Percentiles rank a stretch among this genome's conserved stretches.
Conservation (phyloP, 2,113 vertebrate genomes). For the Neolamprologus modestus region DNA sequence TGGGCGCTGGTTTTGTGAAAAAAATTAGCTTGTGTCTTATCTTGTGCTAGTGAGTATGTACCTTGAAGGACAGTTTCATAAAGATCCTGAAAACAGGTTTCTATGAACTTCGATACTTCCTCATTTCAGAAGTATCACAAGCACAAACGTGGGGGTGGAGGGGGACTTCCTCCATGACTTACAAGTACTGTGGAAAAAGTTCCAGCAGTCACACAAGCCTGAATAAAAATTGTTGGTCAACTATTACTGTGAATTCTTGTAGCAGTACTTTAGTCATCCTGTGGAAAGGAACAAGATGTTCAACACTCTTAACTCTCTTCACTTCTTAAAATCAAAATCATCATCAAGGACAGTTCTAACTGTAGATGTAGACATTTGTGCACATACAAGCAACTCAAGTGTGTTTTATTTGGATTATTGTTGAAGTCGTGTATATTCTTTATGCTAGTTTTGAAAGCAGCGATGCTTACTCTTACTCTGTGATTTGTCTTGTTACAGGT, state of each 20-base stretch:
- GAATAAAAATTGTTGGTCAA: neutral
- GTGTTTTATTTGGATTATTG: neutral
- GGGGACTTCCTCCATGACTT: neutral
- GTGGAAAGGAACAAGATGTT: neutral
- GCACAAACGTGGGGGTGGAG: neutral
- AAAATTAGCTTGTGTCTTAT: neutral
- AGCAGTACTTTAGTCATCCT: neutral
- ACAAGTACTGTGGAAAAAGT: neutral
- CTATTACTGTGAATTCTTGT: neutral
- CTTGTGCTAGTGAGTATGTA: neutral
- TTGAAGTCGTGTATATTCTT: neutral
- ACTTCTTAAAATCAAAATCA: neutral
- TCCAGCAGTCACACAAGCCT: neutral
- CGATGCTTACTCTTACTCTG: neutral
- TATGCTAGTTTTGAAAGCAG: neutral
- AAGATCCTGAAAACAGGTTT: neutral
- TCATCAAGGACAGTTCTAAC: neutral
- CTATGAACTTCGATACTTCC: neutral
- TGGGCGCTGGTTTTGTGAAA: neutral
- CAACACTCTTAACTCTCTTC: neutral
- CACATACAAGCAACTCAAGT: neutral
- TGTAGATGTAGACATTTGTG: neutral
- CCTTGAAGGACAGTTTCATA: neutral
- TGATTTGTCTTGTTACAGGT: constrained; percentile 69
- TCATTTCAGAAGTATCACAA: neutral